phyloP scores from a whole-genome alignment of 2,888 invertebrate genomes.

The Electrophaes corylata region DNA sequence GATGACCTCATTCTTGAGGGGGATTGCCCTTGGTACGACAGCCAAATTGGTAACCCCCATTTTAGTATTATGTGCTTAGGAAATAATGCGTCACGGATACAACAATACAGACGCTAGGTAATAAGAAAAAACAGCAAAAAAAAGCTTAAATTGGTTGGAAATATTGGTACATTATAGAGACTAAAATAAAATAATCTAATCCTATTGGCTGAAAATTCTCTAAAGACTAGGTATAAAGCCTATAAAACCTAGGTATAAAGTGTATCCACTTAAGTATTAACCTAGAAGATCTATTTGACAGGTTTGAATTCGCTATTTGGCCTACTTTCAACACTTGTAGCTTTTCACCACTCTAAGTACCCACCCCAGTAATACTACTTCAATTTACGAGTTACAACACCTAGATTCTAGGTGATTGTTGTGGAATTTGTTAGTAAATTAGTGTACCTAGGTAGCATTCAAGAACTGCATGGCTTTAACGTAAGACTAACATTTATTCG shows the following conservation, averaged over 20 bases:
- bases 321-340: conserved; percentile 27
- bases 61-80: no score
- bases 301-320: conserved; percentile 12
- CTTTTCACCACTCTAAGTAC: conserved; percentile 14
- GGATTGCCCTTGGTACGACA: no score
- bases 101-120: no score
- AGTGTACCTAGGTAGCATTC: conserved; percentile 20
- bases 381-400: conserved; percentile 23
- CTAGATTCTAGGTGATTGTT: conserved; percentile 28
- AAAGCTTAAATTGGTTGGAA: no score
- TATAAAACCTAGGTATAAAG: neutral
- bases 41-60: no score
- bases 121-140: no score
- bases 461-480: conserved; percentile 18
- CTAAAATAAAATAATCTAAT: no score
- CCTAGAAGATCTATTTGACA: conserved; percentile 20
- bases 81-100: no score
- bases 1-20: no score
- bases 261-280: neutral
- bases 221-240: no score
- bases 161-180: no score
- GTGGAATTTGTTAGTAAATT: conserved; percentile 27
- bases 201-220: no score
- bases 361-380: conserved; percentile 8
- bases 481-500: neutral